Evolutionary conservation across 2,113 vertebrate species (phyloP), one percentile per base, ranked within the genome.

Genomic region (Chionomys nivalis): DNA sequence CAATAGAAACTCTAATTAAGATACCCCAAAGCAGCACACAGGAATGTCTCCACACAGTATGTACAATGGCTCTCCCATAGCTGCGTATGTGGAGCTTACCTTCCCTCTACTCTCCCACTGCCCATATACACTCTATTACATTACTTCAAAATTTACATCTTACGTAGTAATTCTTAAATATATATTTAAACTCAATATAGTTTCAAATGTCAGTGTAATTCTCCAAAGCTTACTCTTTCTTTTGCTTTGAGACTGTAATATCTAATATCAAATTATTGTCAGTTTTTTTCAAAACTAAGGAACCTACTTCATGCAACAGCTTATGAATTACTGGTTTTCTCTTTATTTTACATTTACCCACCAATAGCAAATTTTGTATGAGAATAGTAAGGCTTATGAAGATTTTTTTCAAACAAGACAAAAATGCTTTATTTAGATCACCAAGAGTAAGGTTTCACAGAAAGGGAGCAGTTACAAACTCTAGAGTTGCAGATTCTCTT

Each of bases 361-460:
- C 3, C 8, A 78, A 17, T 6, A 77, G 23, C 55, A 83, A 81
- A 86, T 81, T 78, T 65, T 94, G 75, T 78, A 23, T 39, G 33
- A 90, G 10, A 90, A 13, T 68, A 91, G 9, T 73, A 65, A 89
- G 52, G 21, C 55, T 90, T 81, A 76, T 92, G 14, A 7, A 58
- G 89, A 73, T 26, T 42, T 87, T 92, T 55, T 73, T 93, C 89
- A 94, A 94, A 95, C 70, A 94, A 92, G 63, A 87, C 70, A 94
- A 61, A 93, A 87, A 89, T 21, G 21, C 61, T 97, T 97, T 96
- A 94, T 94, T 97, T 94, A 94, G 82, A 93, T 89, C 26, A 82
- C 86, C 90, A 82, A 94, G 96, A 96, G 87, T 73, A 91, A 92
- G 17, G 47, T 87, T 96, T 95, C 72, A 79, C 72, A 92, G 90